Evolutionary conservation across 1,140 invertebrate genomes (phyloP), one percentile per base, ranked within the genome.

Genomic region (Mercenaria mercenaria): DNA sequence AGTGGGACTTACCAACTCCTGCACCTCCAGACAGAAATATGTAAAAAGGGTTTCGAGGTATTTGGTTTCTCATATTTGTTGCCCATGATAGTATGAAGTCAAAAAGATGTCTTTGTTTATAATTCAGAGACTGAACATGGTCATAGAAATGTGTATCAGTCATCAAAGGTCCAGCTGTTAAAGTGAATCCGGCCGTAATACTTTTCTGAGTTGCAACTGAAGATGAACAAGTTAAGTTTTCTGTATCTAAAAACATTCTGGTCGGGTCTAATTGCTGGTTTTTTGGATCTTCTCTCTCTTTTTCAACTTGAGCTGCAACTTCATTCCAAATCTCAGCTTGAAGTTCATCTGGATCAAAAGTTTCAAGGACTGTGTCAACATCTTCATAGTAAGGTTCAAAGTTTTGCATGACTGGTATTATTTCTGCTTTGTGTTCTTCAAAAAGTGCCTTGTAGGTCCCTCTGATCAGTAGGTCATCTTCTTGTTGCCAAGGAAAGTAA

Each of bases 271-370:
- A 29, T 26, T 59, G 20, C 47, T 50, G 43, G 26, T 81, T 81
- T 26, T 43, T 56, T 47, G 69, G 32, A 26, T 87, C 52, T 34
- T 59, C 18, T 77, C n/a, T 76, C n/a, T 87, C 86, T 79, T 80
- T 56, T 79, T 80, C 72, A 29, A 79, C 39, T 87, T 76, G 84
- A 69, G 84, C 69, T 23, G 72, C 84, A 39, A 87, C 64, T 76
- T 87, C 72, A 79, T 88, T 26, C 86, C 52, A 88, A 34, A 88
- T 88, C n/a, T 88, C 72, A 50, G 56, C n/a, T 88, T 79, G 74
- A 23, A 43, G 43, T 18, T 79, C 72, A 20, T 43, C 20, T 3
- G 86, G 76, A 79, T 88, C 86, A 39, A 88, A 88, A 11, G 47
- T 61, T 10, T 79, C 52, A 8, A 88, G 86, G 15, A 88, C 76